Conservation (phyloP, 2,797 vertebrate genomes). For the Fistularia tabacaria region DNA sequence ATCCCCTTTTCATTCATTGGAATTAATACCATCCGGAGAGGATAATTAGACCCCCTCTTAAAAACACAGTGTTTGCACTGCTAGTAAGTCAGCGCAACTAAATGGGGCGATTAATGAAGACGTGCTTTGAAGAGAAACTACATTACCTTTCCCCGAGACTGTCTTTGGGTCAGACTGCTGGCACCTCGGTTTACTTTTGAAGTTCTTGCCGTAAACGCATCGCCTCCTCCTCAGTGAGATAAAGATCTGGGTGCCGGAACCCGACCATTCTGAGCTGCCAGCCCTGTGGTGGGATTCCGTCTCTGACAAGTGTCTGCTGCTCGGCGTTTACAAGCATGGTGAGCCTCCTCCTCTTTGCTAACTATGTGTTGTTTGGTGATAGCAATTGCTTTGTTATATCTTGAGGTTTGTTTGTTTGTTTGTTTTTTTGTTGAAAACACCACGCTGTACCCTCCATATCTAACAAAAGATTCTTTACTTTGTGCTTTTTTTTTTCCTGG, state of each 20-base stretch:
- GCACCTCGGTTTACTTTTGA: neutral
- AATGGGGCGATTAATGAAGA: neutral
- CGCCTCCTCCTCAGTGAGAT: constrained; percentile 79
- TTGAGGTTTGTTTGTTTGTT: too few species aligned
- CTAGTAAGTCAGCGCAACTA: neutral
- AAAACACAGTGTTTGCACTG: neutral
- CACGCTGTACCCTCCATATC: too few species aligned
- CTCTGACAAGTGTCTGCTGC: constrained; percentile 91
- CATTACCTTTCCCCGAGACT: too few species aligned
- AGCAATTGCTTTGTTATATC: too few species aligned
- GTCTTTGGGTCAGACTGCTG: neutral
- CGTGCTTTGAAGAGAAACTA: neutral
- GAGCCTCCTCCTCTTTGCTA: constrained; percentile 47
- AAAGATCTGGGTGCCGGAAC: constrained; percentile 95
- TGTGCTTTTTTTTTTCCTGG: neutral
- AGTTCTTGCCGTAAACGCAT: neutral
- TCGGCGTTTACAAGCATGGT: constrained; percentile 97
- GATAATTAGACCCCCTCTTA: neutral
- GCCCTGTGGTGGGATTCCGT: constrained; percentile 93
- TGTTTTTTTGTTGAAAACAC: too few species aligned
- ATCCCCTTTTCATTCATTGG: neutral
- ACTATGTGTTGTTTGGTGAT: too few species aligned
- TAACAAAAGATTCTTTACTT: too few species aligned
- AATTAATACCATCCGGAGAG: neutral
- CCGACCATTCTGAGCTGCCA: constrained; percentile 93